Base-by-base conservation (phyloP, 1,140 invertebrate species). In the Pachypsylla venusta region DNA sequence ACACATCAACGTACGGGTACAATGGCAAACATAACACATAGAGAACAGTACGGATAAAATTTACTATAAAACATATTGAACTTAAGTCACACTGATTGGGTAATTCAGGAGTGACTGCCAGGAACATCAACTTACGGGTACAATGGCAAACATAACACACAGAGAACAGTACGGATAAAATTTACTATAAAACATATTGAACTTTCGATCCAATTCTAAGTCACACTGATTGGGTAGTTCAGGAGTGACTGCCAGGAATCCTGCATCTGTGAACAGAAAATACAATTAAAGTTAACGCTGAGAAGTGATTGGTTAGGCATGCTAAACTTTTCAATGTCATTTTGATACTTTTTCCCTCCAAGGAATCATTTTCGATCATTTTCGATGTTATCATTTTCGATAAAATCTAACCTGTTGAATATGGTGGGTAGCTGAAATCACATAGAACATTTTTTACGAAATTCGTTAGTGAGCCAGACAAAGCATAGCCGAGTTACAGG, bases 11-110 rank as follows among this genome's bases (percentile, higher is more conserved):
- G 54, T 26, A 57, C 35, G 2, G 14, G 24, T 14, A 60, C 53
- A 56, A 59, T 5, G 19, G 13, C 12, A 22, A 24, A 13, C 5
- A 13, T 25, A 60, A 57, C 19, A 60, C 14, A 56, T 48, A n/a
- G 53, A 48, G 22, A 2, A 25, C n/a, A 7, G 4, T 20, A 25
- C 40, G 66, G 66, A 20, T 62, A 25, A 14, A 40, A 24, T 42
- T 56, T 16, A 56, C 66, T 66, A 56, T 60, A 63, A 53, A 61
- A 67, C 14, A 28, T 54, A 57, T 67, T 66, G 60, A 59, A 64
- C 25, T 62, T 19, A 62, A 53, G 25, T 61, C 54, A 16, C 53
- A 12, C 10, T 30, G 19, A 14, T 53, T 55, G 14, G 54, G 10
- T 35, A 22, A 4, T 10, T 54, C 53, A 55, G 30, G 27, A 54